Conservation (phyloP, 2,797 vertebrate genomes). For the Rhabdophis nuchalis region DNA sequence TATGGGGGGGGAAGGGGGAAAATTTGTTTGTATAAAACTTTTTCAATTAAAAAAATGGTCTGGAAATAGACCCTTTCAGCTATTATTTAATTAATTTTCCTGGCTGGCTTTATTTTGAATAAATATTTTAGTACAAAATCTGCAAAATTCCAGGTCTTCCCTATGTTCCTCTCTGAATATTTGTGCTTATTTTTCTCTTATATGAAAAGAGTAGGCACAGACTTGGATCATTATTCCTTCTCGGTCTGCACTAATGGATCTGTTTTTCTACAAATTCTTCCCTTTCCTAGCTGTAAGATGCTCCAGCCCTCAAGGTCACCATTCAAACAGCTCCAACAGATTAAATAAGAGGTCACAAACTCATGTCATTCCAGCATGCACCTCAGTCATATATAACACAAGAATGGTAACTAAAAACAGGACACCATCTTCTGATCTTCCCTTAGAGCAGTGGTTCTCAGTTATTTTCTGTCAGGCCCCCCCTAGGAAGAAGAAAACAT, state of each 20-base stretch:
- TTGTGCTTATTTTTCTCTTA: not conserved
- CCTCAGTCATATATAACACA: not conserved
- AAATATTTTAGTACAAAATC: not conserved
- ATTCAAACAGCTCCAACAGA: not conserved
- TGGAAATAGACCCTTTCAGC: not conserved
- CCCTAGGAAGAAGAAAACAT: too few species aligned
- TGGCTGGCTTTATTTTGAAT: not conserved
- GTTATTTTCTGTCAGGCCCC: too few species aligned
- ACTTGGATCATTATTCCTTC: not conserved
- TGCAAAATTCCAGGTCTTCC: not conserved
- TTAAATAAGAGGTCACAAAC: not conserved
- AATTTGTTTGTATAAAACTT: too few species aligned
- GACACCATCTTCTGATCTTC: not conserved
- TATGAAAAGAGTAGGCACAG: not conserved
- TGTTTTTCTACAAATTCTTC: not conserved
- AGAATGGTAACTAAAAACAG: not conserved
- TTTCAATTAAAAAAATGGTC: not conserved
- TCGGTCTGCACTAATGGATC: not conserved
- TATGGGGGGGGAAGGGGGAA: too few species aligned
- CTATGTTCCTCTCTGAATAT: too few species aligned
- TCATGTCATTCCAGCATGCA: not conserved
- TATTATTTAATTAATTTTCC: not conserved
- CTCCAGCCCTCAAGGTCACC: not conserved
- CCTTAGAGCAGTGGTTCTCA: too few species aligned
- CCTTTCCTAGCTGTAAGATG: not conserved